phyloP scores from a whole-genome alignment of 2,797 vertebrate genomes.

The Sebastes diaconus region DNA sequence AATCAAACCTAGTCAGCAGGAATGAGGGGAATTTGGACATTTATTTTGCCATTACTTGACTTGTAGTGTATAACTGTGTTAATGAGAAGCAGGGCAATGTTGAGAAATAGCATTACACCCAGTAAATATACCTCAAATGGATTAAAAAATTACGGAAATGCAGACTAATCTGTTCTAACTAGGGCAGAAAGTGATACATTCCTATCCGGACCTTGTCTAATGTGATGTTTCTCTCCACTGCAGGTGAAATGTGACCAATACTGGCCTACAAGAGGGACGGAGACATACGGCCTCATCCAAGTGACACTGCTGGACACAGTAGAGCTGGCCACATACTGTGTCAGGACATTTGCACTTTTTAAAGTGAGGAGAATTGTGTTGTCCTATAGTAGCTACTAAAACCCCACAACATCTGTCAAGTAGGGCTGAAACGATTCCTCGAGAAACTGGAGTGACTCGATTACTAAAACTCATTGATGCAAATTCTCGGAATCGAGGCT shows the following conservation, averaged over 20 bases:
- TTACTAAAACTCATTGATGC: no score
- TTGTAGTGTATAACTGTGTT: not conserved
- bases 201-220: not conserved
- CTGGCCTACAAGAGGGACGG: conserved; percentile 96
- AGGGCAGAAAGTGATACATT: not conserved
- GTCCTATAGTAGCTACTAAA: not conserved
- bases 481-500: no score
- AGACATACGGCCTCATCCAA: conserved; percentile 96
- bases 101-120: not conserved
- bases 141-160: not conserved
- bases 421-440: no score
- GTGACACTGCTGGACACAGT: conserved; percentile 96
- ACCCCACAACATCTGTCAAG: not conserved
- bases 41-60: conserved; percentile 34
- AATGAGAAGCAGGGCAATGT: not conserved
- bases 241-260: conserved; percentile 99
- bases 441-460: no score
- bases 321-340: conserved; percentile 96
- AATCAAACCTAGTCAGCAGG: conserved; percentile 70
- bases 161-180: not conserved
- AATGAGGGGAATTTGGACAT: conserved; percentile 33
- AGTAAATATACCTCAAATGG: not conserved
- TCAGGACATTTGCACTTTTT: conserved; percentile 97
- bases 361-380: conserved; percentile 84
- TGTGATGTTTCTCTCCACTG: conserved; percentile 9